Percentiles rank a stretch among this genome's conserved stretches.
These are phyloP conservation scores for Pristionchus arcanus DNA, from an alignment of 2,888 invertebrate species.

Conservation along the genomic window DNA sequence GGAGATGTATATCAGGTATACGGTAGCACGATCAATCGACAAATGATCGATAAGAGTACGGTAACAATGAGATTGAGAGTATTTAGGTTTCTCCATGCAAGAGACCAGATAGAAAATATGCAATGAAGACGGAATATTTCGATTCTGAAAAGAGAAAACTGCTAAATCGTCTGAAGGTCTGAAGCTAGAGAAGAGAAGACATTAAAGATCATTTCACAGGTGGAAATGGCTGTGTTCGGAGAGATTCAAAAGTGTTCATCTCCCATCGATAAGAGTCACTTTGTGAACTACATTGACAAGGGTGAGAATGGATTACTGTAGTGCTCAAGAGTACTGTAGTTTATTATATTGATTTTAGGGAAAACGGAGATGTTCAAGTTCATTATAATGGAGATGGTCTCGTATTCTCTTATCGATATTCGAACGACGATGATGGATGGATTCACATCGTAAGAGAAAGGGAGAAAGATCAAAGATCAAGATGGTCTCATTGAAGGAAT, in stretches of 20 bases:
- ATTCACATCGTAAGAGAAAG: conserved; percentile 28
- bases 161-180: conserved; percentile 46
- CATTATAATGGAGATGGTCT: conserved; percentile 46
- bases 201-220: conserved; percentile 3
- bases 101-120: conserved; percentile 6
- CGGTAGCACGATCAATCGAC: not conserved
- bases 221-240: conserved; percentile 29
- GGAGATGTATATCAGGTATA: conserved; percentile 45
- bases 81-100: not conserved
- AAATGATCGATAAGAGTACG: not conserved
- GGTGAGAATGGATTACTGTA: not conserved
- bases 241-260: conserved; percentile 26
- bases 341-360: not conserved
- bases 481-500: not conserved
- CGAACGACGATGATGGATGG: conserved; percentile 25
- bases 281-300: conserved; percentile 11
- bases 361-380: conserved; percentile 42
- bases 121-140: conserved; percentile 43
- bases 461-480: not conserved
- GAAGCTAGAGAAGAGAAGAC: not conserved
- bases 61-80: no score
- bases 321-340: not conserved
- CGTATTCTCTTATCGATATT: conserved; percentile 26
- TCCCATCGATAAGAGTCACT: conserved; percentile 24
- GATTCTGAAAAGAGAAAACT: conserved; percentile 31